Percentiles rank a stretch among this genome's conserved stretches.
phyloP scores from a whole-genome alignment of 2,797 vertebrate species.

The Rhabdophis nuchalis region DNA sequence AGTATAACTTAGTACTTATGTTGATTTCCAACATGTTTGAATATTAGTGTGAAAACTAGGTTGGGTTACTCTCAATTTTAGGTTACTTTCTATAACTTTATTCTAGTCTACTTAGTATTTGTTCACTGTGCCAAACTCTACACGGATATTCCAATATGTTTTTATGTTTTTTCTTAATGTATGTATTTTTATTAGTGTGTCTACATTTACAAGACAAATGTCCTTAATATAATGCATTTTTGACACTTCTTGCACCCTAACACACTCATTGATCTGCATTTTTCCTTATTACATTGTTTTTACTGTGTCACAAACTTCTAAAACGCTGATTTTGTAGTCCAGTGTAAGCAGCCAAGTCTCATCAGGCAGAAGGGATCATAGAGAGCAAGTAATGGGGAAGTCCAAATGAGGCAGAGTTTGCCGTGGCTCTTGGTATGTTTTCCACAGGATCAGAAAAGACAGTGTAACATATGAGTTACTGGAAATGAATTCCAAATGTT shows the following conservation, averaged over 20 bases:
- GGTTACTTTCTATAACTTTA: neutral
- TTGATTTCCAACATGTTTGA: neutral
- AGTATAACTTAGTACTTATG: neutral
- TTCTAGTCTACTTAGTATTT: neutral
- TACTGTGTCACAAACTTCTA: neutral
- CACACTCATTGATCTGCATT: neutral
- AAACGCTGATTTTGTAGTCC: neutral
- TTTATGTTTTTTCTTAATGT: neutral
- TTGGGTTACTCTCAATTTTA: neutral
- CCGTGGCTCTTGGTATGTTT: neutral
- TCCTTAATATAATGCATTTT: neutral
- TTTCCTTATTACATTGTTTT: neutral
- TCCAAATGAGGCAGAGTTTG: neutral
- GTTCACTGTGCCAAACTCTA: neutral
- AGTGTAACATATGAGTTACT: neutral
- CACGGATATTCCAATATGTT: neutral
- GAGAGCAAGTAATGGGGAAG: neutral
- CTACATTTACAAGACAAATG: neutral
- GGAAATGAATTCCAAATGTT: neutral
- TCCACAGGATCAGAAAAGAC: neutral
- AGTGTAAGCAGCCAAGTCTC: neutral
- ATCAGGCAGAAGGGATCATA: neutral
- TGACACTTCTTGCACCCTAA: neutral
- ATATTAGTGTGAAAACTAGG: neutral
- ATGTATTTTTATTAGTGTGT: neutral